These are phyloP conservation scores for Andricus grossulariae DNA, from an alignment of 1,140 invertebrate genomes.

Conservation along the genomic window DNA sequence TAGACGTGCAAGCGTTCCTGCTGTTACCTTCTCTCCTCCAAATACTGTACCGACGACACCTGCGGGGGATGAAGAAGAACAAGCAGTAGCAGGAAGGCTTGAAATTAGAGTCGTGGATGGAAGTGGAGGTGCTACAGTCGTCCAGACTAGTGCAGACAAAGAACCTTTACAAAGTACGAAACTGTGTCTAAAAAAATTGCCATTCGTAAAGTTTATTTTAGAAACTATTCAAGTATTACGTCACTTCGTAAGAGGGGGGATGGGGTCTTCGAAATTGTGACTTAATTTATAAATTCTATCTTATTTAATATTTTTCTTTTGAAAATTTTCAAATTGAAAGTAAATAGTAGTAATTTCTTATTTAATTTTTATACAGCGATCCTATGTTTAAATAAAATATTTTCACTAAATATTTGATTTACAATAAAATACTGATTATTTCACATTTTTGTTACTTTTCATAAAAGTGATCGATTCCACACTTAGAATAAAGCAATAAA, in stretches of 20 bases:
- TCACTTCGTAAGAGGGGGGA: too few relatives aligned
- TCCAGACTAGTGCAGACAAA: constrained; percentile 72
- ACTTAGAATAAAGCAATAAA: too few relatives aligned
- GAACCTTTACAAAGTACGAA: constrained; percentile 70
- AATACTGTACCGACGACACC: constrained; percentile 55
- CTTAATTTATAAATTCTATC: not conserved
- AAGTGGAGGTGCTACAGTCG: constrained; percentile 72
- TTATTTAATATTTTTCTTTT: not conserved
- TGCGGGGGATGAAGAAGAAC: constrained; percentile 72
- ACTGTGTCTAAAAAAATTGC: constrained; percentile 14
- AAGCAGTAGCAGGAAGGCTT: constrained; percentile 84
- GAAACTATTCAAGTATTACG: too few relatives aligned
- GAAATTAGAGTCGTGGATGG: constrained; percentile 86
- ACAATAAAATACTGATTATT: too few relatives aligned
- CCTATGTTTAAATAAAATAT: too few relatives aligned
- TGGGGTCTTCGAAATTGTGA: too few relatives aligned
- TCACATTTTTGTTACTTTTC: too few relatives aligned
- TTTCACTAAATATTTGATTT: too few relatives aligned
- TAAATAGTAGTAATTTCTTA: too few relatives aligned
- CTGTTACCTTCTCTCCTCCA: constrained; percentile 58
- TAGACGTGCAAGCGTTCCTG: constrained; percentile 66
- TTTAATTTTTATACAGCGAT: too few relatives aligned
- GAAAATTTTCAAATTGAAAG: too few relatives aligned
- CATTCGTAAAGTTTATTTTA: constrained; percentile 4
- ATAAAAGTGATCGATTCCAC: too few relatives aligned